A percentile compares a stretch with the other conserved stretches of the same genome.
Conservation (phyloP, 2,113 vertebrate species). For the Aphyosemion australe region DNA sequence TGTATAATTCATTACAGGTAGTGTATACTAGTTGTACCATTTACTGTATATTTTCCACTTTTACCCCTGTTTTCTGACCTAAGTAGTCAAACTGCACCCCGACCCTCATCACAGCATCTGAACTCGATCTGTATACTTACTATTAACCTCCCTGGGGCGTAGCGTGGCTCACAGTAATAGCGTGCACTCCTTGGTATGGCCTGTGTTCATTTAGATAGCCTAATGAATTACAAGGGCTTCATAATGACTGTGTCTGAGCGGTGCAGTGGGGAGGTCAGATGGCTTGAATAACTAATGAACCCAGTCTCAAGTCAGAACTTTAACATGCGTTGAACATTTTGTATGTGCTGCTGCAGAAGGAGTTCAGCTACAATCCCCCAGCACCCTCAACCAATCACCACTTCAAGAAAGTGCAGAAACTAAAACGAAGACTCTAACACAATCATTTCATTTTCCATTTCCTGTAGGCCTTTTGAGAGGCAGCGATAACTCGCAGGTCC, state of each 20-base stretch:
- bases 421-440: slow-evolving; percentile 63
- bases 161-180: slow-evolving; percentile 47
- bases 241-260: slow-evolving; percentile 64
- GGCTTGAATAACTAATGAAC: slow-evolving; percentile 71
- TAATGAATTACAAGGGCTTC: slow-evolving; percentile 75
- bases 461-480: slow-evolving; percentile 76
- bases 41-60: slow-evolving; percentile 1
- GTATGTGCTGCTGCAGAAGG: slow-evolving; percentile 22
- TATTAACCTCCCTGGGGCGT: slow-evolving; percentile 52
- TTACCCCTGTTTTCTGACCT: not conserved
- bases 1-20: not conserved
- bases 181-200: slow-evolving; percentile 45
- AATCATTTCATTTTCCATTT: slow-evolving; percentile 82
- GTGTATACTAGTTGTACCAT: not conserved
- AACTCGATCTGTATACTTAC: slow-evolving; percentile 44
- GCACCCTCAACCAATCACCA: slow-evolving; percentile 15
- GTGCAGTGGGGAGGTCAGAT: slow-evolving; percentile 63
- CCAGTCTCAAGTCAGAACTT: slow-evolving; percentile 55
- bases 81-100: slow-evolving; percentile 15
- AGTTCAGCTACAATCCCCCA: slow-evolving; percentile 12
- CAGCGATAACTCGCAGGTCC: slow-evolving; percentile 73
- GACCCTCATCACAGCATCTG: slow-evolving; percentile 40
- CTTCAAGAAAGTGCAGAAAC: slow-evolving; percentile 30
- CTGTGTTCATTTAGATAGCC: slow-evolving; percentile 68
- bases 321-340: slow-evolving; percentile 42